These are phyloP conservation scores for Callionymus lyra DNA, from an alignment of 2,113 vertebrate species.

Conservation along the genomic window DNA sequence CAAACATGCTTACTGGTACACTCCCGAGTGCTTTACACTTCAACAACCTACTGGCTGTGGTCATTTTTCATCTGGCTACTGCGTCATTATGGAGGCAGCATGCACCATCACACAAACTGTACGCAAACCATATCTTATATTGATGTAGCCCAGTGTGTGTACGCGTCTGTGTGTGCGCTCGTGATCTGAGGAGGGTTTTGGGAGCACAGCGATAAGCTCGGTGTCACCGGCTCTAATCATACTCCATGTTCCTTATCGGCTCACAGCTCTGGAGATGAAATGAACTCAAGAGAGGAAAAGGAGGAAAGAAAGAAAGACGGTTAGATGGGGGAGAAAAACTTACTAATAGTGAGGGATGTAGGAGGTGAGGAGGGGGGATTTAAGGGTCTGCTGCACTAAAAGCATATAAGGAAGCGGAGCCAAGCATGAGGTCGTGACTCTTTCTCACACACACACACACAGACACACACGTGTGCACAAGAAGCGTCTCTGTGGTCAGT, in stretches of 20 bases:
- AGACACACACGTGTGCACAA: slow-evolving; percentile 22
- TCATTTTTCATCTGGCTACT: slow-evolving; percentile 19
- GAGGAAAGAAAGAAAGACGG: slow-evolving; percentile 10
- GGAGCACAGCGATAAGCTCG: slow-evolving; percentile 42
- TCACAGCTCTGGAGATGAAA: no score
- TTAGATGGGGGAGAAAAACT: no score
- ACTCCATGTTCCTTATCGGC: slow-evolving; percentile 43
- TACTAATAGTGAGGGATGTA: slow-evolving; percentile 5
- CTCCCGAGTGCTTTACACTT: slow-evolving; percentile 9
- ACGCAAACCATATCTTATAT: slow-evolving; percentile 24
- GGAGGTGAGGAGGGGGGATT: slow-evolving; percentile 41
- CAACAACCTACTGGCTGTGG: slow-evolving; percentile 11
- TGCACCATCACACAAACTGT: slow-evolving; percentile 19
- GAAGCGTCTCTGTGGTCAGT: no score
- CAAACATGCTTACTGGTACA: slow-evolving; percentile 3
- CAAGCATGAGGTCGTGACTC: slow-evolving; percentile 31
- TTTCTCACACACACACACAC: slow-evolving; percentile 43
- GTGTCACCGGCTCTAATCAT: slow-evolving; percentile 53
- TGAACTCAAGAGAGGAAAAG: no score
- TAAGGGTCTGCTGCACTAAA: slow-evolving; percentile 58
- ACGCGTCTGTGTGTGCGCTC: slow-evolving; percentile 3
- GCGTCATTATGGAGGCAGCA: slow-evolving; percentile 23
- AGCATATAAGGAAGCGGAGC: slow-evolving; percentile 37
- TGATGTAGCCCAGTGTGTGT: slow-evolving; percentile 5
- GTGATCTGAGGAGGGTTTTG: slow-evolving; percentile 37